These are phyloP conservation scores for Micrastur ruficollis DNA, from an alignment of 2,797 vertebrate genomes.

Conservation along the genomic window DNA sequence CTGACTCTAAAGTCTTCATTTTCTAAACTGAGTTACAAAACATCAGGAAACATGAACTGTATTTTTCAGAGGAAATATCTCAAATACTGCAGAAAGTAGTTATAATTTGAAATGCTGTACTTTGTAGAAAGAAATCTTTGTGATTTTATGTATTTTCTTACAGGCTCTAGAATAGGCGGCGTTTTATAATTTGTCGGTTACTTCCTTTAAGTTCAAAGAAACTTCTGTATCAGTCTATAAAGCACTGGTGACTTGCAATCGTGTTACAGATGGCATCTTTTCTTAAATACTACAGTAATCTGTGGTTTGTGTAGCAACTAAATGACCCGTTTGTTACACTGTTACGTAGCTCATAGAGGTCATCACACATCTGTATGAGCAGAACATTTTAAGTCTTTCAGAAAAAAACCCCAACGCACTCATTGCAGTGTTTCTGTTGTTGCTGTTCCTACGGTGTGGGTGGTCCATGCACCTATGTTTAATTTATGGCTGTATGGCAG, in stretches of 20 bases:
- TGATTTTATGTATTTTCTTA: neutral
- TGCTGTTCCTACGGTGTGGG: neutral
- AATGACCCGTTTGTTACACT: neutral
- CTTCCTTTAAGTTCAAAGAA: neutral
- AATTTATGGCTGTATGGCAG: neutral
- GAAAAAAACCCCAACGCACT: neutral
- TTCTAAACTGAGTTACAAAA: neutral
- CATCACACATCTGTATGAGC: neutral
- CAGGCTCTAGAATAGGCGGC: neutral
- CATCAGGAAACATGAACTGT: neutral
- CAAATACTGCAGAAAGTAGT: neutral
- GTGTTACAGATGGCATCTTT: neutral
- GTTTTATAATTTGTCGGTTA: neutral
- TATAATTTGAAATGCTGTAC: neutral
- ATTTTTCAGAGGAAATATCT: neutral
- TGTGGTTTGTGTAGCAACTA: neutral
- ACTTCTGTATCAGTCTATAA: neutral
- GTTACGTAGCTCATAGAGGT: neutral
- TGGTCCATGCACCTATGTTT: accelerated
- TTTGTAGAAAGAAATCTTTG: neutral
- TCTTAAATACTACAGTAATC: neutral
- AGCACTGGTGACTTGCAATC: neutral
- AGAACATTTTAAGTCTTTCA: neutral
- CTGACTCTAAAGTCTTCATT: neutral
- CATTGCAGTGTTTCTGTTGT: neutral